Conservation (phyloP, 2,797 vertebrate genomes). For the Falco columbarius region DNA sequence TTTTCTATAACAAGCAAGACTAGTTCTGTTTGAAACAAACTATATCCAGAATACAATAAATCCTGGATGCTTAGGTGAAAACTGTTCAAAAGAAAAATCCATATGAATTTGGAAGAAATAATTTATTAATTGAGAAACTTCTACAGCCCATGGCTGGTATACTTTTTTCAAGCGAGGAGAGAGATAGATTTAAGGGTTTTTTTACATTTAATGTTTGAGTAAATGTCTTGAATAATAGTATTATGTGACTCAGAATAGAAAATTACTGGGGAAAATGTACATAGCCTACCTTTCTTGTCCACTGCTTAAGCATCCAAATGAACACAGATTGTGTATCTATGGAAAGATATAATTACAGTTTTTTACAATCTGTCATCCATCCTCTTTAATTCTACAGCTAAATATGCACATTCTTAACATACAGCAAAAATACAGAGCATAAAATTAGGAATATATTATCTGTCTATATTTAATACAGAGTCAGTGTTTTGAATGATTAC, state of each 20-base stretch:
- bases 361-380: background rate
- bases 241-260: background rate
- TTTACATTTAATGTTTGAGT: background rate
- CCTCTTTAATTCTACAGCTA: background rate
- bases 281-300: background rate
- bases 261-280: background rate
- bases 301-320: background rate
- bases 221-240: background rate
- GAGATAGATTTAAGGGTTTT: background rate
- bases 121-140: background rate
- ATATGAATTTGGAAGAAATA: background rate
- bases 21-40: slow-evolving; percentile 36
- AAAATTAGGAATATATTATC: background rate
- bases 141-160: background rate
- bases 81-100: background rate
- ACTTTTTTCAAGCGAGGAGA: background rate
- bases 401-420: background rate
- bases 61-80: background rate
- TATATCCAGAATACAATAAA: background rate
- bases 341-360: background rate
- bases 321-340: background rate
- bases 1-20: slow-evolving; percentile 35
- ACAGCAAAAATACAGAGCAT: background rate
- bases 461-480: background rate
- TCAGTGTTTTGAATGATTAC: background rate